A percentile compares a stretch with the other conserved stretches of the same genome.
phyloP scores from a whole-genome alignment of 2,797 vertebrate species.

The Tarsius wallacei region DNA sequence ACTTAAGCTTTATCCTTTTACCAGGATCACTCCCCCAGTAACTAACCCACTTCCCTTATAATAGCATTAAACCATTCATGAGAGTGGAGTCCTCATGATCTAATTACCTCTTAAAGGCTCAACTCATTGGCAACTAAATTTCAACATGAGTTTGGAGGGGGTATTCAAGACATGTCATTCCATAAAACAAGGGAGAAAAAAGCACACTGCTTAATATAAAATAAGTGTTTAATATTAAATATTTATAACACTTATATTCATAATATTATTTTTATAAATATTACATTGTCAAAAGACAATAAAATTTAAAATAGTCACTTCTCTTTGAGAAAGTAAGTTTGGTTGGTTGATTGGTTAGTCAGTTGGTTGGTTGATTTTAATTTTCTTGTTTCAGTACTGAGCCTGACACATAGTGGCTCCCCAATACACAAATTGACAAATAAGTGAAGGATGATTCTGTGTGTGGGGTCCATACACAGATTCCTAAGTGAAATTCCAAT shows the following conservation, averaged over 20 bases:
- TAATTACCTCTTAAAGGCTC: not conserved
- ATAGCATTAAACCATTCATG: not conserved
- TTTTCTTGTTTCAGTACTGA: not conserved
- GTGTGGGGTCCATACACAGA: not conserved
- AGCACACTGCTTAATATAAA: not conserved
- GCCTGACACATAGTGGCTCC: not conserved
- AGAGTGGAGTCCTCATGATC: not conserved
- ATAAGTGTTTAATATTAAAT: not conserved
- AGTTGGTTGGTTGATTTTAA: not conserved
- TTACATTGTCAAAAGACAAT: not conserved
- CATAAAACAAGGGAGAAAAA: not conserved
- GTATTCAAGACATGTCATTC: not conserved
- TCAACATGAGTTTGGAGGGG: not conserved
- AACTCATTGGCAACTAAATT: not conserved
- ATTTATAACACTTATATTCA: too few relatives aligned
- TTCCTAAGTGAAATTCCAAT: slow-evolving; percentile 22
- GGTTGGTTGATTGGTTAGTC: not conserved
- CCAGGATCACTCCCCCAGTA: not conserved
- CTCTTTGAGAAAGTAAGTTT: slow-evolving; percentile 16
- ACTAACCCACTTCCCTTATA: not conserved
- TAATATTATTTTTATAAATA: too few relatives aligned
- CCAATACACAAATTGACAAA: not conserved
- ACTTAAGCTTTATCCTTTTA: not conserved
- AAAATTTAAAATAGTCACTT: slow-evolving; percentile 19
- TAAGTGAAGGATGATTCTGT: not conserved